These are phyloP conservation scores for Pangasius sanitwongsei DNA, from an alignment of 2,797 vertebrate genomes.

Conservation along the genomic window DNA sequence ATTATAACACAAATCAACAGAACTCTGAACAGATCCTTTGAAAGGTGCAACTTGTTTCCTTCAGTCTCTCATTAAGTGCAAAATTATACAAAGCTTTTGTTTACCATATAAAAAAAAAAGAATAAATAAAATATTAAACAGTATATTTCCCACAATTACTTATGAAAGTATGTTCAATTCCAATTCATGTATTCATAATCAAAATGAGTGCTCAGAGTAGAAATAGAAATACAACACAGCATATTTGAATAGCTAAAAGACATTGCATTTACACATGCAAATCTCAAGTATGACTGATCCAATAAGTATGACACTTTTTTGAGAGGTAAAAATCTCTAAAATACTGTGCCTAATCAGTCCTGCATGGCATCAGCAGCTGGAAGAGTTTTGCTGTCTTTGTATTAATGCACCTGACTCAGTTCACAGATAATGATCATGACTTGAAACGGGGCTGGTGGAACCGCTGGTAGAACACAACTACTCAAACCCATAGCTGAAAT, in stretches of 20 bases:
- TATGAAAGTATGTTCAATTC: neutral
- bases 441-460: neutral
- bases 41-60: slow-evolving; percentile 35
- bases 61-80: slow-evolving; percentile 41
- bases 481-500: neutral
- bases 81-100: slow-evolving; percentile 32
- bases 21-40: slow-evolving; percentile 3
- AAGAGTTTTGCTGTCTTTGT: neutral
- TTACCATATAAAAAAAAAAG: neutral
- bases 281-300: neutral
- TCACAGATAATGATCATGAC: neutral
- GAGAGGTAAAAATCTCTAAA: neutral
- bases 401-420: slow-evolving; percentile 1
- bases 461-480: neutral
- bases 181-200: neutral
- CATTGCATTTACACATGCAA: neutral
- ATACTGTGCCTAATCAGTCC: neutral
- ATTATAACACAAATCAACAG: neutral
- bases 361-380: neutral
- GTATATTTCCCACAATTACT: neutral
- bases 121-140: slow-evolving; percentile 4
- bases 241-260: neutral
- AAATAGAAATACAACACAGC: neutral
- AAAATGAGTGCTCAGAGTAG: neutral
- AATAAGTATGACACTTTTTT: neutral